A percentile compares a stretch with the other conserved stretches of the same genome.
phyloP scores from a whole-genome alignment of 1,140 invertebrate species.

The Danaus plexippus region DNA sequence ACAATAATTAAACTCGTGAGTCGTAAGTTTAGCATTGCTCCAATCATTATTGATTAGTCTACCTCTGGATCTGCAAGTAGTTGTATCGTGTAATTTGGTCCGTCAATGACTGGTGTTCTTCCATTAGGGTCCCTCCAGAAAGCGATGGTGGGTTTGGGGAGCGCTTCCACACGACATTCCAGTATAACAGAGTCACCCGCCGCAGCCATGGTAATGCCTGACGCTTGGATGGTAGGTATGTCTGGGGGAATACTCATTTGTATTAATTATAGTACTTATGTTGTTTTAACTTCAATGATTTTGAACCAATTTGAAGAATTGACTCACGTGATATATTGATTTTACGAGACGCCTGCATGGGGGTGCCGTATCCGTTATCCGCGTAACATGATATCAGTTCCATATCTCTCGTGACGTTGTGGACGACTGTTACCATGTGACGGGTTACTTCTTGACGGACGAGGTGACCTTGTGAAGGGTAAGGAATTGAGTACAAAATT shows the following conservation, averaged over 20 bases:
- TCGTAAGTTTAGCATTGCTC: not conserved
- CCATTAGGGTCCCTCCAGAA: constrained; percentile 84
- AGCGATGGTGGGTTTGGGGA: constrained; percentile 83
- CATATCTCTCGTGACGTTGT: constrained; percentile 86
- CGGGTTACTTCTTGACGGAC: constrained; percentile 82
- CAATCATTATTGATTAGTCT: constrained; percentile 2
- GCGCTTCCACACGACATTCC: constrained; percentile 82
- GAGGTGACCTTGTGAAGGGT: constrained; percentile 72
- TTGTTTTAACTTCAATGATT: too few species aligned
- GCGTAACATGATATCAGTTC: constrained; percentile 87
- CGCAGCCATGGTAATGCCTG: constrained; percentile 80
- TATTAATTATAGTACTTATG: not conserved
- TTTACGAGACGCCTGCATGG: constrained; percentile 83
- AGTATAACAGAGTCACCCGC: constrained; percentile 80
- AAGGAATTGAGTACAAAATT: constrained; percentile 12
- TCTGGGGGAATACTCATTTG: constrained; percentile 64
- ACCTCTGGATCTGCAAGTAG: constrained; percentile 73
- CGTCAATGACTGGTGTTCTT: constrained; percentile 80
- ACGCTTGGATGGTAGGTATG: constrained; percentile 80
- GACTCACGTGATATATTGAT: constrained; percentile 84
- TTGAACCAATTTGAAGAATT: not conserved
- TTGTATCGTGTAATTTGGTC: constrained; percentile 80
- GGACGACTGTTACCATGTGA: constrained; percentile 85
- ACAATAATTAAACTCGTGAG: not conserved
- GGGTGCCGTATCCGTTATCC: constrained; percentile 87